Evolutionary conservation across 2,888 invertebrate genomes (phyloP), one percentile per base, ranked within the genome.

Genomic region (Lathronympha strigana): DNA sequence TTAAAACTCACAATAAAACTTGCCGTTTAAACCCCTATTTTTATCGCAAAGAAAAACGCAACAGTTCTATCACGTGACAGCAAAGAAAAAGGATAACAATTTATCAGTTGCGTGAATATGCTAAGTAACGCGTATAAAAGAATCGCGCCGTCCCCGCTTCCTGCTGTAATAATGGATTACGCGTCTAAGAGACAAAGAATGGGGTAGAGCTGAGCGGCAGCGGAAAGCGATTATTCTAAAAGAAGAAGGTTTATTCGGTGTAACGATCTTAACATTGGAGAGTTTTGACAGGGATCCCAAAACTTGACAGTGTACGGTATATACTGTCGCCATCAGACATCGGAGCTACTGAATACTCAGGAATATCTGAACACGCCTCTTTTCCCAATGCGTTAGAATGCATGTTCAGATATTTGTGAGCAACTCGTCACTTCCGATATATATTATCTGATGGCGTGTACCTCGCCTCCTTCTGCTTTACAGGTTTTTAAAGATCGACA

Each of bases 161-260:
- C 82, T 79, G 76, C 79, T 83, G 83, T 83, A 85, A 86, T 90
- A 90, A 90, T 88, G 88, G 88, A 90, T 90, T 90, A 89, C 86
- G 83, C 86, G 88, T 86, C 88, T 88, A 87, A 84, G 85, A 87
- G 87, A 88, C 88, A 87, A 88, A 88, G 87, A 78, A 85, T 79
- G 82, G 81, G 68, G 63, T n/a, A 33, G 43, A 17, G 43, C n/a
- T 19, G 31, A 31, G 64, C 69, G 69, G 69, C 13, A 74, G 78
- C 77, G 79, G 67, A 47, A 54, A 55, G 54, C 45, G 61, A 25
- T 40, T n/a, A 49, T 36, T 19, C 31, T 43, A 40, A 21, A 2
- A 21, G 13, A 3, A 21, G 5, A 17, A 43, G 21, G 17, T 43
- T 43, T 15, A 19, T 43, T 43, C 5, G 6, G 15, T 4, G n/a